Evolutionary conservation across 2,797 vertebrate species (phyloP).

Genomic region (Alca torda): DNA sequence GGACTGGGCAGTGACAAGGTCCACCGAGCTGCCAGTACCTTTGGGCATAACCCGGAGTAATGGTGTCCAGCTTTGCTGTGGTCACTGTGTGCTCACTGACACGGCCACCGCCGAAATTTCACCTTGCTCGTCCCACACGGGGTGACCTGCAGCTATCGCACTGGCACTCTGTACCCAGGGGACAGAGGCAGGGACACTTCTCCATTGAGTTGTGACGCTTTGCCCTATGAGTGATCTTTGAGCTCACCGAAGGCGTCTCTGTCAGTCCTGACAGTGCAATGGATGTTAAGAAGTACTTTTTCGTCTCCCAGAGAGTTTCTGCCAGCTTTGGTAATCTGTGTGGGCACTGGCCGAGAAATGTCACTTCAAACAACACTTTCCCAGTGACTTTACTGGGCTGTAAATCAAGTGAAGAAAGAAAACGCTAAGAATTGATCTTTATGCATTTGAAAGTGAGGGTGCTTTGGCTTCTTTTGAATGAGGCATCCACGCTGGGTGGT

Average conservation of each 20-base stretch:
- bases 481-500: not conserved
- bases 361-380: not conserved
- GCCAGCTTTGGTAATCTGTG: not conserved
- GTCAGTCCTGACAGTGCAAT: not conserved
- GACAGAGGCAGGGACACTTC: not conserved
- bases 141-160: not conserved
- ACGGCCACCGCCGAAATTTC: accelerated
- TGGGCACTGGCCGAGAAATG: not conserved
- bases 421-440: not conserved
- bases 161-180: not conserved
- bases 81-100: not conserved
- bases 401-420: not conserved
- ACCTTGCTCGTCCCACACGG: not conserved
- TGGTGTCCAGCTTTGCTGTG: not conserved
- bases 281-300: not conserved
- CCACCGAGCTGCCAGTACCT: not conserved
- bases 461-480: not conserved
- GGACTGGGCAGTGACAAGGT: not conserved
- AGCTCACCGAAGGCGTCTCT: not conserved
- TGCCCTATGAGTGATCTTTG: not conserved
- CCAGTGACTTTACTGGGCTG: not conserved
- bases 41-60: not conserved
- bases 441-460: not conserved
- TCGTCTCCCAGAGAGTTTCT: not conserved
- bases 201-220: not conserved